Conservation (phyloP, 2,888 invertebrate genomes). For the Arrhopalites spinosus region DNA sequence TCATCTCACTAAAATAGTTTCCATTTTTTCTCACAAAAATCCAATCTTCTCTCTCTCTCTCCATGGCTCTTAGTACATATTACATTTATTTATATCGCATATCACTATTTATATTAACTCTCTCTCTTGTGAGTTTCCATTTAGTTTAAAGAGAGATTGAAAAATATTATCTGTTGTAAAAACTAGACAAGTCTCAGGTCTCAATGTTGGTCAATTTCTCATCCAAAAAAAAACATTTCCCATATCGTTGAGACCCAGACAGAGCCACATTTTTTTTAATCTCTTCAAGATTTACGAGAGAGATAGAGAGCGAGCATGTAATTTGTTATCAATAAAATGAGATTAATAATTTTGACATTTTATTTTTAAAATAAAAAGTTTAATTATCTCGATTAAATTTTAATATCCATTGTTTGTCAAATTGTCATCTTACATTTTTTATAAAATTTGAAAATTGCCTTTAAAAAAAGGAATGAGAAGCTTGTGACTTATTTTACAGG, state of each 20-base stretch:
- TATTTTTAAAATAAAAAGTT: too few species aligned
- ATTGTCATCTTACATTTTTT: too few species aligned
- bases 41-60: constrained; percentile 16
- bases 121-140: not conserved
- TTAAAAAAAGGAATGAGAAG: too few species aligned
- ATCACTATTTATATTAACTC: not conserved
- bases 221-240: too few species aligned
- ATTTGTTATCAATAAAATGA: not conserved
- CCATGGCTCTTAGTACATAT: not conserved
- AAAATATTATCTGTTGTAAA: not conserved
- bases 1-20: constrained; percentile 21
- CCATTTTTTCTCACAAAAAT: constrained; percentile 31
- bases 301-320: not conserved
- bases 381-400: not conserved
- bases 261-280: not conserved
- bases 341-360: not conserved
- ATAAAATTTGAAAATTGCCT: too few species aligned
- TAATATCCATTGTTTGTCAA: not conserved
- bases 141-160: not conserved
- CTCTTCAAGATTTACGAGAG: not conserved
- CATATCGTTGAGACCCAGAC: too few species aligned
- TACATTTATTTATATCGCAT: not conserved
- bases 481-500: too few species aligned
- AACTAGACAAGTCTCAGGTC: too few species aligned
- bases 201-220: too few species aligned